Conservation (phyloP, 2,113 vertebrate species). For the Calidris pugnax region DNA sequence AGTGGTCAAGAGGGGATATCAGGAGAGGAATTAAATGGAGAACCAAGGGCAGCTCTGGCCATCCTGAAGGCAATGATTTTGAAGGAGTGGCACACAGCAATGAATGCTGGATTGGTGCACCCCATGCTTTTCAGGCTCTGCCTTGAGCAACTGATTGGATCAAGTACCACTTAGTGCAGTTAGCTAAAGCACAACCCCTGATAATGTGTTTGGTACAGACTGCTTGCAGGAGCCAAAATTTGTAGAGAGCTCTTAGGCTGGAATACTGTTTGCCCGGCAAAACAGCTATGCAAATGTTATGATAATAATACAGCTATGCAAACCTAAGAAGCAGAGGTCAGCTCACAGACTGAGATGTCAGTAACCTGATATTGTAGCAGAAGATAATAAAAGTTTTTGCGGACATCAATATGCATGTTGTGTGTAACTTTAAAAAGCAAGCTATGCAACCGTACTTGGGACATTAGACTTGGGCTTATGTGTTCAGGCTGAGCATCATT, state of each 20-base stretch:
- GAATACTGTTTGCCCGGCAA: neutral
- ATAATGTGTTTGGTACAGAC: neutral
- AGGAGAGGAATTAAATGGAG: neutral
- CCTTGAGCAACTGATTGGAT: neutral
- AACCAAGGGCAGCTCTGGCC: neutral
- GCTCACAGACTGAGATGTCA: neutral
- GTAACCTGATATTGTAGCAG: neutral
- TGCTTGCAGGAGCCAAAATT: neutral
- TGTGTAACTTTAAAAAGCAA: neutral
- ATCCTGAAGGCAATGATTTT: neutral
- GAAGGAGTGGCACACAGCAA: neutral
- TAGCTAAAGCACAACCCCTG: neutral
- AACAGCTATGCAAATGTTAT: neutral
- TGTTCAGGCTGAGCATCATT: neutral
- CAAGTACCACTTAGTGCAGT: neutral
- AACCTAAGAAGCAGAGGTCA: neutral
- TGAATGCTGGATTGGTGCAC: neutral
- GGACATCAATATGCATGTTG: fast-evolving
- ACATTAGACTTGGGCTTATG: fast-evolving
- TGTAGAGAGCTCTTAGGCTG: neutral
- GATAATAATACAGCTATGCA: neutral
- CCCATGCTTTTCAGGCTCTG: neutral
- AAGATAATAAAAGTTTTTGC: neutral
- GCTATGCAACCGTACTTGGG: neutral
- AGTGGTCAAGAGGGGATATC: neutral